Base-by-base conservation (phyloP, 2,113 vertebrate genomes). In the Laterallus jamaicensis region DNA sequence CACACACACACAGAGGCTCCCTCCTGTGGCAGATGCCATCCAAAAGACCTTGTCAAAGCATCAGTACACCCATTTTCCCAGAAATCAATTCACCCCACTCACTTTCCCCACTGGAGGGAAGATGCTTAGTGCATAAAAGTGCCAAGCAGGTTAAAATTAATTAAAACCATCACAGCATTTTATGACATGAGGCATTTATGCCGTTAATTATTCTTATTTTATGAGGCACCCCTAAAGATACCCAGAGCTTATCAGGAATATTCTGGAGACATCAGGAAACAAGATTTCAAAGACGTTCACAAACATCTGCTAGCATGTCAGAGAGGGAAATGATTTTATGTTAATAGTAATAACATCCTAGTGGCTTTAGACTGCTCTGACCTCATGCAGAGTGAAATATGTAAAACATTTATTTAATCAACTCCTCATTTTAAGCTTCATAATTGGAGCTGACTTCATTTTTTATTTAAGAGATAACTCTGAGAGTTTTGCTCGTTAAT, bases 261-360 rank as follows among this genome's bases (percentile, higher is more conserved):
- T 90, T 83, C 92, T 39, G n/a, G 71, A 95, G 94, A 88, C 92
- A 95, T 31, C 60, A 85, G 52, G 49, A 88, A 94, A 66, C 0
- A 3, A 80, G n/a, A 63, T 93, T 90, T 94, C 92, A 96, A 90
- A 91, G 63, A 18, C n/a, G 28, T 73, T 39, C 86, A 73, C 58
- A 31, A 76, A 18, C 37, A 40, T 52, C 66, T 7, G 9, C 16
- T 42, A 8, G n/a, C 50, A 69, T 42, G 59, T 66, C 79, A 52
- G 17, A 5, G 35, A 39, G 20, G 67, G 82, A 74, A 69, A 78
- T 80, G 9, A 15, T 50, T 56, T 32, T 31, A 19, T 62, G 70
- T 19, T 59, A 73, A 82, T 80, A 17, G 11, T 11, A 67, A 37
- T 84, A 62, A 83, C 12, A 77, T 26, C 67, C 56, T 12, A 5